Evolutionary conservation across 2,888 invertebrate species (phyloP).

Genomic region (Ametastegia equiseti): DNA sequence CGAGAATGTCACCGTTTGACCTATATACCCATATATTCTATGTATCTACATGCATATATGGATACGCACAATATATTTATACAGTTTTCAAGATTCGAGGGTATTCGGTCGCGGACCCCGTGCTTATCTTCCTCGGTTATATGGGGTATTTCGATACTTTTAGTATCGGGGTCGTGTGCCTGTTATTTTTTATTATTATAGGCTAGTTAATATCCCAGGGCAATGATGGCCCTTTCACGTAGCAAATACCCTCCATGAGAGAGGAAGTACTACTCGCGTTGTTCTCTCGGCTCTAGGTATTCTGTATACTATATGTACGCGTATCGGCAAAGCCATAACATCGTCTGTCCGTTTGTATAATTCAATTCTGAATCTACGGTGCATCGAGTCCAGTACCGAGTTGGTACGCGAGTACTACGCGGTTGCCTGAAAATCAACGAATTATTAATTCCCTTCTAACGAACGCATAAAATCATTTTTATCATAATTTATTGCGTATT

Average conservation of each 20-base stretch:
- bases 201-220: conserved; percentile 44
- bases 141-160: conserved; percentile 26
- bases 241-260: conserved; percentile 6
- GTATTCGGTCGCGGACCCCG: conserved; percentile 27
- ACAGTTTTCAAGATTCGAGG: conserved; percentile 5
- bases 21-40: neutral
- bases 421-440: neutral
- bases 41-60: neutral
- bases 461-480: neutral
- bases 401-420: no score
- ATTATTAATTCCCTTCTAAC: conserved; percentile 12
- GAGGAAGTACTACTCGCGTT: no score
- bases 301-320: no score
- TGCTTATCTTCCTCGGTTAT: conserved; percentile 13
- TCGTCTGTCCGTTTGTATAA: neutral
- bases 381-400: neutral
- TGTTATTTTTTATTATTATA: conserved; percentile 48
- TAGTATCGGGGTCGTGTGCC: conserved; percentile 36
- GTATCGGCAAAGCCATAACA: conserved; percentile 17
- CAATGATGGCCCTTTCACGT: conserved; percentile 24
- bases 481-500: neutral
- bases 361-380: conserved; percentile 1
- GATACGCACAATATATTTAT: conserved; percentile 11
- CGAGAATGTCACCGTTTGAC: conserved; percentile 28
- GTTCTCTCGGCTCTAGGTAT: no score